Base-by-base conservation (phyloP, 1,140 invertebrate genomes). In the Caerostris darwini region DNA sequence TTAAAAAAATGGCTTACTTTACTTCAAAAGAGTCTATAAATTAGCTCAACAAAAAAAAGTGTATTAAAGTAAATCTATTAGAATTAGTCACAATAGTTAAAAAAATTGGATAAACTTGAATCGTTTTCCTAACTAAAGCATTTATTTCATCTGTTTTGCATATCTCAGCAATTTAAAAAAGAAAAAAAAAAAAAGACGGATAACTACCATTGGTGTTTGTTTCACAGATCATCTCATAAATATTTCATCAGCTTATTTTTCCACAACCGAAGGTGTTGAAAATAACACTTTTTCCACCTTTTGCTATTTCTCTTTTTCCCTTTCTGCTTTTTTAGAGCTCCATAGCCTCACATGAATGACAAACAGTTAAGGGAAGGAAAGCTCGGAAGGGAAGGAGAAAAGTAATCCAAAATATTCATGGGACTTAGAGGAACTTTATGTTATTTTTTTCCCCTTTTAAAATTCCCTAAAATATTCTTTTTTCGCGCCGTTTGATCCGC, bases 331-430 rank as follows among this genome's bases (percentile, higher is more conserved):
- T 91, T 67, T 19, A 85, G 19, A 90, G 19, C 57, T 92, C 59
- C 69, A 7, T 83, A 83, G 53, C 77, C n/a, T n/a, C 88, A 90
- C 69, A 19, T 90, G 90, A 92, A 92, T 92, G 90, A 92, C 81
- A 92, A 92, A 85, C 77, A 91, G 90, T 82, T 82, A 77, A 67
- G 56, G 17, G 2, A 34, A 34, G 34, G 34, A 34, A 34, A 50
- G 50, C 64, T 50, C 10, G n/a, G 17, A 14, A 14, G 61, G 67
- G 6, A 53, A 19, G n/a, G 10, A 58, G 14, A 61, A 92, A 85
- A 89, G 34, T 92, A 57, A 90, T 64, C 81, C 90, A 83, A 92
- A 92, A 92, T 92, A 92, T 92, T 92, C 90, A 92, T 92, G 90
- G 90, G 77, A 92, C 81, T 91, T 82, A 14, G 17, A 12, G 54